Evolutionary conservation across 2,888 invertebrate genomes (phyloP).

Genomic region (Chelonus formosanus): DNA sequence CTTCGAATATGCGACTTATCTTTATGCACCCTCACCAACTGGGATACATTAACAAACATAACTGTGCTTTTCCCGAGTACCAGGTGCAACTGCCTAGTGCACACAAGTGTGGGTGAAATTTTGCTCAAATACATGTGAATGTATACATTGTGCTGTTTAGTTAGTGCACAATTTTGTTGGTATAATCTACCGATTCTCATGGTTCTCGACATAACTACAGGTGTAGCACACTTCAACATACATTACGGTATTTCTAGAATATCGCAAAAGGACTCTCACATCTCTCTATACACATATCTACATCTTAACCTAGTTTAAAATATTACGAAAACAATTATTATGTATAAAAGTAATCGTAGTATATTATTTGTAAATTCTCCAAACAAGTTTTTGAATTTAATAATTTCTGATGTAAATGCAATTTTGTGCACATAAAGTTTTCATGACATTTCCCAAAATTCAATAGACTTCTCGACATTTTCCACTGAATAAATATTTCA

Average conservation of each 20-base stretch:
- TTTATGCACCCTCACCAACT: constrained; percentile 39
- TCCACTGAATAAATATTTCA: background rate
- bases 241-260: constrained; percentile 12
- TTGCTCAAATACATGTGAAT: constrained; percentile 2
- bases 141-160: constrained; percentile 25
- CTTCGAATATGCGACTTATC: constrained; percentile 40
- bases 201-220: constrained; percentile 30
- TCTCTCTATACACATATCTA: no score
- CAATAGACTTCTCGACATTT: background rate
- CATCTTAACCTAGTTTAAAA: no score
- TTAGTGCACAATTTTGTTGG: constrained; percentile 38
- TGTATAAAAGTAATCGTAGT: no score
- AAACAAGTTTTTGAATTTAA: background rate
- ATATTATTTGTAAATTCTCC: no score
- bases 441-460: background rate
- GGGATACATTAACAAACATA: constrained; percentile 34
- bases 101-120: constrained; percentile 9
- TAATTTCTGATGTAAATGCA: background rate
- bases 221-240: constrained; percentile 28
- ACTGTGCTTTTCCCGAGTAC: constrained; percentile 2
- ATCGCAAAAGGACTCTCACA: background rate
- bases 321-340: no score
- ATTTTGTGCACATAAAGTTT: background rate
- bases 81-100: constrained; percentile 17
- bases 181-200: constrained; percentile 45